Percentiles rank a stretch among this genome's conserved stretches.
Evolutionary conservation across 2,888 invertebrate genomes (phyloP).

Genomic region (Pristionchus arcanus): DNA sequence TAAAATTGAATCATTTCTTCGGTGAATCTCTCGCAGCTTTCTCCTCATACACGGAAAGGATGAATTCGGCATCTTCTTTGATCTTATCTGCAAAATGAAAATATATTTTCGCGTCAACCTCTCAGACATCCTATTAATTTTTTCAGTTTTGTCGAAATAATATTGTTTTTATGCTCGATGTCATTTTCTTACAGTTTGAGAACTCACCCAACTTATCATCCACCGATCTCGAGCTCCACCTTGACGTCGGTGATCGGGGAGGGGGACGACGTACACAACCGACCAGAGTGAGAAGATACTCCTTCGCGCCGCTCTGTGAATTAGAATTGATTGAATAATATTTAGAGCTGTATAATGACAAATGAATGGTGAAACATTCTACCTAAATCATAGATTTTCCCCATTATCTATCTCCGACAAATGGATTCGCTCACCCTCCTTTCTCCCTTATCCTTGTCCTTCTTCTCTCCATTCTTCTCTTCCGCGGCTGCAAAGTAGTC

Average conservation of each 20-base stretch:
- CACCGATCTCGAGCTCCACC: constrained; percentile 33
- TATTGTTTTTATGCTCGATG: background rate
- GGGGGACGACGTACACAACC: constrained; percentile 28
- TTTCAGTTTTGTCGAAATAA: no score
- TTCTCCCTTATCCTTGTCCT: background rate
- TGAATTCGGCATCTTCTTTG: constrained; percentile 33
- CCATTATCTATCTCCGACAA: background rate
- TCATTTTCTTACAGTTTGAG: no score
- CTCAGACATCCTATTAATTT: no score
- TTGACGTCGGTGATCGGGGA: background rate
- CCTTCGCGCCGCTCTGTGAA: constrained; percentile 3
- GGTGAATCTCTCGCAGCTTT: constrained; percentile 15
- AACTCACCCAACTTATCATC: constrained; percentile 32
- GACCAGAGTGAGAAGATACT: constrained; percentile 16
- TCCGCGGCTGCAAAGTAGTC: background rate
- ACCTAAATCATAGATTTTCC: background rate
- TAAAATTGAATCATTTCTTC: background rate
- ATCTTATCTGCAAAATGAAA: constrained; percentile 24
- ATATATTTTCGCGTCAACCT: no score
- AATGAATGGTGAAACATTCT: no score
- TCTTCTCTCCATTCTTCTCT: background rate
- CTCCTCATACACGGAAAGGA: constrained; percentile 41
- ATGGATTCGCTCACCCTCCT: background rate
- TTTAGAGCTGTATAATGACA: no score
- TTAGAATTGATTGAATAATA: no score